phyloP scores from a whole-genome alignment of 2,888 invertebrate species.

The Spilarctia lutea region DNA sequence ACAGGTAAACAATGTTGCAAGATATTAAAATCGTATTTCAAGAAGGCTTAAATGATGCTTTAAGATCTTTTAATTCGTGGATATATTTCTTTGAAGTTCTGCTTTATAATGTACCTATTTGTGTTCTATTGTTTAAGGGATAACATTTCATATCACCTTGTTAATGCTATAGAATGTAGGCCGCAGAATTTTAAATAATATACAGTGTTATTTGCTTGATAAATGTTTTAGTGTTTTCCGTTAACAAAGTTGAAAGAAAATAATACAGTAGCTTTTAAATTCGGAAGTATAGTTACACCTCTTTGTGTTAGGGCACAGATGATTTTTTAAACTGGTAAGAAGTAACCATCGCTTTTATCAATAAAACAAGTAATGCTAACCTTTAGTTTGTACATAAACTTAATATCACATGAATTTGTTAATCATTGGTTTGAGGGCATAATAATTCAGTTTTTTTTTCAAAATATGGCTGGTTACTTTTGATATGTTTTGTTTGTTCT shows the following conservation, averaged over 20 bases:
- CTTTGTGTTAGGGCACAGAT: neutral
- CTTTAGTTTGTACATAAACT: neutral
- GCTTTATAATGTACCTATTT: neutral
- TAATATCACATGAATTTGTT: neutral
- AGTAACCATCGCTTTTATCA: too few relatives aligned
- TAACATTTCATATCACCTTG: neutral
- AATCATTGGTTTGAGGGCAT: too few relatives aligned
- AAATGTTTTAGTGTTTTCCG: too few relatives aligned
- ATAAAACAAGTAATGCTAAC: neutral
- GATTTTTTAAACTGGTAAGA: neutral
- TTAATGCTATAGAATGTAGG: neutral
- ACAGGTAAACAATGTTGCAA: conserved; percentile 11
- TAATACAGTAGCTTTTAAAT: neutral
- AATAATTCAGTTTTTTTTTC: too few relatives aligned
- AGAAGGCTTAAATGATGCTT: neutral
- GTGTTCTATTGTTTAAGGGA: neutral
- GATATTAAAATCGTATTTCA: conserved; percentile 21
- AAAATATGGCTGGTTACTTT: too few relatives aligned
- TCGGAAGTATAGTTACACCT: neutral
- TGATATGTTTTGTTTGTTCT: too few relatives aligned
- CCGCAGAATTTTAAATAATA: neutral
- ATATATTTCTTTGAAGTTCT: neutral
- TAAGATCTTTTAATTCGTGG: neutral
- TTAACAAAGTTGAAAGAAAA: neutral
- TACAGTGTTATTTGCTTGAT: neutral